phyloP scores from a whole-genome alignment of 35 echinoderm and acorn worm species.

The Acanthaster planci region DNA sequence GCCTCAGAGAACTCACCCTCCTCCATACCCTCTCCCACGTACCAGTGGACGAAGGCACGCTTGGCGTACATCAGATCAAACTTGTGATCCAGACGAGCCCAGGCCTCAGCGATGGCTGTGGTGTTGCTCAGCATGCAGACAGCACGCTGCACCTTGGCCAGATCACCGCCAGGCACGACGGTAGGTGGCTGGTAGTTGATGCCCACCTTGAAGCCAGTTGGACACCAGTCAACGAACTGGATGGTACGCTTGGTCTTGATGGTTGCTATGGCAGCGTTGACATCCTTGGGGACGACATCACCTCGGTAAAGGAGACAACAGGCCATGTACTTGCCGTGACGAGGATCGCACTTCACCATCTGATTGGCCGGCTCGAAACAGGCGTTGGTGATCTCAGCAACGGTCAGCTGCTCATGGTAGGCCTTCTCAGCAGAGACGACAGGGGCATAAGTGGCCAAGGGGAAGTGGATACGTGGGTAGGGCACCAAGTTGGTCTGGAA shows the following conservation, averaged over 20 bases:
- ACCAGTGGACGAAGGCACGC: conserved; percentile 93
- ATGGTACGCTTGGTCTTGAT: conserved; percentile 99
- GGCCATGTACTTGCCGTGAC: conserved; percentile 92
- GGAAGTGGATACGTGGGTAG: conserved; percentile 49
- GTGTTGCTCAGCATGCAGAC: conserved; percentile 94
- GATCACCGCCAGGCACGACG: conserved; percentile 82
- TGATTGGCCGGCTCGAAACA: conserved; percentile 93
- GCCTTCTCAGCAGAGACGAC: conserved; percentile 64
- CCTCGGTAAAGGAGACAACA: conserved; percentile 85
- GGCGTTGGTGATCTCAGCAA: conserved; percentile 90
- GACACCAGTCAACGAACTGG: conserved; percentile 99
- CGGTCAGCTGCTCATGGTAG: conserved; percentile 48
- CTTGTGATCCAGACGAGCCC: conserved; percentile 90
- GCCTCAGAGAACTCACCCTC: conserved; percentile 91
- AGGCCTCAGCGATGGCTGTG: conserved; percentile 92
- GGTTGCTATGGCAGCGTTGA: conserved; percentile 92
- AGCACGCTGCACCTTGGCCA: conserved; percentile 90
- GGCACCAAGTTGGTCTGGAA: conserved; percentile 77
- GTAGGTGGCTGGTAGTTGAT: conserved; percentile 89
- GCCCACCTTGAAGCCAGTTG: conserved; percentile 85
- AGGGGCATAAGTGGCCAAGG: conserved; percentile 52
- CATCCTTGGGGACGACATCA: conserved; percentile 94
- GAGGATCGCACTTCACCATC: conserved; percentile 91
- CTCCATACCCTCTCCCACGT: conserved; percentile 92
- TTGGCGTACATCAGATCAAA: conserved; percentile 95